Base-by-base conservation (phyloP, 2,113 vertebrate species). In the Phycodurus eques region DNA sequence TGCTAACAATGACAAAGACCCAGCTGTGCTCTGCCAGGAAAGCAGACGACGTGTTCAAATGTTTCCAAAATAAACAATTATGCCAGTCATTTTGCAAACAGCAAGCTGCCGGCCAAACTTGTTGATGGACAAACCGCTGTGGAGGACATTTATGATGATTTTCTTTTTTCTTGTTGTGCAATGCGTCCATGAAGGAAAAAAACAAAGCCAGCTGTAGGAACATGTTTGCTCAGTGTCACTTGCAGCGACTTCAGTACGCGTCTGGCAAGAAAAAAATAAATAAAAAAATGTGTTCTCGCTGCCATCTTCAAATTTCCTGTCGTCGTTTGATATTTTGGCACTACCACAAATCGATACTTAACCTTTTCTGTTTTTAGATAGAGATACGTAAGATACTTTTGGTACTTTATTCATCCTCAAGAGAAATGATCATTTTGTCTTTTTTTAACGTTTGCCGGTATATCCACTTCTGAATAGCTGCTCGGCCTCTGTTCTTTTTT, bases 101-200 rank as follows among this genome's bases (percentile, higher is more conserved):
- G 80, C 54, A 11, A 63, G 35, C 35, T 63, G 61, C 15, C 35
- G 14, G 71, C 22, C 20, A 74, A 79, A 70, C 22, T 1, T 61
- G 79, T 61, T 84, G 77, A 90, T 84, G 81, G 80, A 75, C 59
- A 70, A 83, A 90, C 87, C 57, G 77, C 33, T 3, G 27, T 19
- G 61, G 20, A 14, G n/a, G 20, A 22, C 42, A 31, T 1, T 59
- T 5, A 31, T 59, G 27, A 27, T 27, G 10, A 57, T 31, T 13
- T 22, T n/a, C n/a, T n/a, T 11, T 54, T 54, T 19, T n/a, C 19
- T 2, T n/a, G 19, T 17, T 54, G 53, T 14, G 3, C 14, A 51
- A 51, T 5, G 15, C 2, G 1, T 46, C 44, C 2, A 47, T 47
- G 46, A 4, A 12, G 13, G 8, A 8, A 53, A 20, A 53, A 53